phyloP scores from a whole-genome alignment of 2,113 vertebrate genomes.

The Protomyctophum bolini region DNA sequence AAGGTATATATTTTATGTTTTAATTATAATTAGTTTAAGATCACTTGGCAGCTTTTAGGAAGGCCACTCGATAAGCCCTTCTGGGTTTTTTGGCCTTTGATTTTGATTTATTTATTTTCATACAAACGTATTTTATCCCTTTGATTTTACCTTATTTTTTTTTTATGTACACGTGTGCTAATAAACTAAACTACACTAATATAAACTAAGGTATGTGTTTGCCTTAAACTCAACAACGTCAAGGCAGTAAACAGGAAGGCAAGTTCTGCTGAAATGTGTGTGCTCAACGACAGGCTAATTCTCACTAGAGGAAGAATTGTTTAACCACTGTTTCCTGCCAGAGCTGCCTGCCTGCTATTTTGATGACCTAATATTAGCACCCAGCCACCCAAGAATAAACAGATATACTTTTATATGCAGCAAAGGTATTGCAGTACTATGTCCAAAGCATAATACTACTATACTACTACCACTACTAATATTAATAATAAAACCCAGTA shows the following conservation, averaged over 20 bases:
- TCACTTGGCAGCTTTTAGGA: too few relatives aligned
- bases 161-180: neutral
- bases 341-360: conserved; percentile 32
- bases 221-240: neutral
- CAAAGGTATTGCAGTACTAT: too few relatives aligned
- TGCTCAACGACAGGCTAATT: conserved; percentile 39
- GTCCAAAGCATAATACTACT: neutral
- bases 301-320: conserved; percentile 65
- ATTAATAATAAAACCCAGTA: neutral
- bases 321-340: conserved; percentile 68
- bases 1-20: too few relatives aligned
- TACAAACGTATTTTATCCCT: too few relatives aligned
- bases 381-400: neutral
- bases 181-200: neutral
- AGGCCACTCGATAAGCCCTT: too few relatives aligned
- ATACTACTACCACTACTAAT: neutral
- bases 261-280: conserved; percentile 30
- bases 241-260: neutral
- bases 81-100: too few relatives aligned
- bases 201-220: neutral
- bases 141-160: too few relatives aligned
- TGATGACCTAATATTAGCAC: conserved; percentile 53
- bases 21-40: too few relatives aligned
- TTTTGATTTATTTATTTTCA: too few relatives aligned
- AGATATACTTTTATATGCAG: neutral